phyloP scores from a whole-genome alignment of 2,888 invertebrate species.

The Prosapia bicincta region DNA sequence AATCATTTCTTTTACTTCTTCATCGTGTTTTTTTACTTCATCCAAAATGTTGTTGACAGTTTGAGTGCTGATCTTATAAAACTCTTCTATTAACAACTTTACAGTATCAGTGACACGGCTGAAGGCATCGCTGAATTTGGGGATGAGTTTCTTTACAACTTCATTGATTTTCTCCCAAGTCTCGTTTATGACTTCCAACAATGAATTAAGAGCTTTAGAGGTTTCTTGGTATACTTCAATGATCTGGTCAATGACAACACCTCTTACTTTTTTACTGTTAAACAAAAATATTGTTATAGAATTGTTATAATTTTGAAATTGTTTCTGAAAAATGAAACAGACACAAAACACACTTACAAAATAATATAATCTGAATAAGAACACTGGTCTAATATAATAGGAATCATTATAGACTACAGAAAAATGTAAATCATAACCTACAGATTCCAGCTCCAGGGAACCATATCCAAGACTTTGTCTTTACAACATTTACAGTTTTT shows the following conservation, averaged over 20 bases:
- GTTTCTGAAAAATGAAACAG: too few species aligned
- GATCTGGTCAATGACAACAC: slow-evolving; percentile 39
- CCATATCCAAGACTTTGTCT: too few species aligned
- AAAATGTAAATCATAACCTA: too few species aligned
- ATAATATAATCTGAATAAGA: too few species aligned
- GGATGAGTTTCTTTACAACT: slow-evolving; percentile 44
- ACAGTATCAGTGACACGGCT: slow-evolving; percentile 47
- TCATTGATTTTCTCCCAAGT: slow-evolving; percentile 45
- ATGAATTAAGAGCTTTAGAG: slow-evolving; percentile 44
- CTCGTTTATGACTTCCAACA: slow-evolving; percentile 44
- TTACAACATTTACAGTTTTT: too few species aligned
- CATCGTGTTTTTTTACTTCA: slow-evolving; percentile 62
- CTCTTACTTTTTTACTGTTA: too few species aligned
- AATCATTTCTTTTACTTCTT: slow-evolving; percentile 58
- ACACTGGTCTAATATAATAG: too few species aligned
- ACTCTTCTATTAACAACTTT: slow-evolving; percentile 47
- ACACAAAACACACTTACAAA: too few species aligned
- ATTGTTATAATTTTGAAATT: too few species aligned
- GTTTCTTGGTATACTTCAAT: slow-evolving; percentile 37
- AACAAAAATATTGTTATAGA: too few species aligned
- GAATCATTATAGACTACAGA: too few species aligned
- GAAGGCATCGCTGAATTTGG: slow-evolving; percentile 46
- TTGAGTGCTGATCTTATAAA: slow-evolving; percentile 49
- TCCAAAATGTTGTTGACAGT: slow-evolving; percentile 48
- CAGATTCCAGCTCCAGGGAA: too few species aligned